Evolutionary conservation across 1,140 invertebrate species (phyloP), one percentile per base, ranked within the genome.

Genomic region (Scaptomyza pallida): DNA sequence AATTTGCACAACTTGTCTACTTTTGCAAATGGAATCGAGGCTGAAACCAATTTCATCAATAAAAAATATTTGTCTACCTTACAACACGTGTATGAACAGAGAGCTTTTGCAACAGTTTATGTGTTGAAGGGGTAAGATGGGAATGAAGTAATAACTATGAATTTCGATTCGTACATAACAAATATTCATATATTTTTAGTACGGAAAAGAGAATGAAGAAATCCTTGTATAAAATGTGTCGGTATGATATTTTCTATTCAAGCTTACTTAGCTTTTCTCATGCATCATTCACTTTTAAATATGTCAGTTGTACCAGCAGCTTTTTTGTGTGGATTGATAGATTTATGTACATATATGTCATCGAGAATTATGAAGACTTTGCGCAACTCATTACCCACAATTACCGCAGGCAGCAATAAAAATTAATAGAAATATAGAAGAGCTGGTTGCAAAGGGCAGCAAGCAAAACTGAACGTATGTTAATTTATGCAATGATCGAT

Each of bases 401-500:
- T 71, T 57, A 48, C 33, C 51, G 10, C 68, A 40, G 45, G 45
- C 26, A 40, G 57, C 37, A 75, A 78, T 83, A 83, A 83, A 83
- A 75, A 68, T 64, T 76, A 26, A 26, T 26, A 26, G 23, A 26
- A 26, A 26, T 5, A 26, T 26, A 26, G 23, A 26, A 26, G 23
- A 26, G 23, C 23, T 26, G 23, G 23, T 4, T 5, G 5, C 23
- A 4, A 6, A 26, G 6, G 23, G 23, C 23, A 26, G 44, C 15
- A 55, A 76, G 45, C 54, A 50, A 56, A 26, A 26, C 23, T 6
- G 6, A 68, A 72, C 62, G 68, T 75, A 51, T 57, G 68, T 88
- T 89, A 88, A 88, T 88, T 88, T 89, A 78, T 82, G 83, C 82
- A 88, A 83, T 88, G 82, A 88, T 88, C 83, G 82, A 88, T 88